Base-by-base conservation (phyloP, 2,888 invertebrate species). In the Agapostemon virescens region DNA sequence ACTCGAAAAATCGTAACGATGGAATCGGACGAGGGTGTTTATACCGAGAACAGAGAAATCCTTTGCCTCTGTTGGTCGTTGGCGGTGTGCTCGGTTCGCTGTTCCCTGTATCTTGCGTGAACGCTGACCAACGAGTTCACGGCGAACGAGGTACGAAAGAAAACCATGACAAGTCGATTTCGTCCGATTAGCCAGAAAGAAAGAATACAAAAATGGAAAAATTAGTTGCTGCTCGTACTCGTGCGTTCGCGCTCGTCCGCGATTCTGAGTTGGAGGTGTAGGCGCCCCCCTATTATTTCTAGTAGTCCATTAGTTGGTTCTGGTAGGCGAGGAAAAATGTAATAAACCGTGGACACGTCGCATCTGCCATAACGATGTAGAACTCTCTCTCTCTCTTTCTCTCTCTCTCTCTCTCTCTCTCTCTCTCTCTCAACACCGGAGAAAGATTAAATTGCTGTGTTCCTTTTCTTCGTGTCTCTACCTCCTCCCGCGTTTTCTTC, bases 301-400 rank as follows among this genome's bases (percentile, higher is more conserved):
- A 86, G 85, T 85, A 86, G 87, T 89, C 88, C 89, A 90, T 91
- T 90, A 89, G 86, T 87, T 84, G 83, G 82, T 61, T 55, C 77
- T 84, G 85, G 85, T 79, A 79, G 77, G 82, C 79, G 85, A 84
- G 81, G 82, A 89, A 91, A 89, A 90, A 90, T 90, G 89, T 89
- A 90, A 90, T 90, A 90, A 91, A 90, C 87, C 86, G 85, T 87
- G 87, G 69, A 89, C 88, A 88, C 87, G 87, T 89, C 88, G 85
- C 84, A 80, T 82, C 81, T 79, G 81, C 80, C 79, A 71, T 71
- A 79, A 80, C 82, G 81, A 85, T 89, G 87, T 88, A 86, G 86
- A 85, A 79, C 75, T 81, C n/a, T n/a, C n/a, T n/a, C n/a, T n/a
- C n/a, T n/a, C n/a, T n/a, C n/a, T n/a, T n/a, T n/a, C n/a, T n/a